phyloP scores from a whole-genome alignment of 2,888 invertebrate genomes.

The Meganola albula region DNA sequence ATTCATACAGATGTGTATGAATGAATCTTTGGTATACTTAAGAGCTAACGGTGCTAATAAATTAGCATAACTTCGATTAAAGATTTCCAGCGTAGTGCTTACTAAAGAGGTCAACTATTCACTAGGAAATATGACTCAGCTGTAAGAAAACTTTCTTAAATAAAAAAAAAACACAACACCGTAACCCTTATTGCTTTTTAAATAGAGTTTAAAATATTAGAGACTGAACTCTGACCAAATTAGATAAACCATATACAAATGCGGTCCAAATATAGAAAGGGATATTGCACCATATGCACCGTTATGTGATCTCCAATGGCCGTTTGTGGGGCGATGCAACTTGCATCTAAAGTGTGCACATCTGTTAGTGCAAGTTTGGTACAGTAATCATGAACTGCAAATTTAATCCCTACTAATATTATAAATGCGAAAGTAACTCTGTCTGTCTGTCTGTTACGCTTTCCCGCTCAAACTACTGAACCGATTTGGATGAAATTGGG shows the following conservation, averaged over 20 bases:
- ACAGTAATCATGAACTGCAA: too few relatives aligned
- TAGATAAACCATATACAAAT: slow-evolving; percentile 18
- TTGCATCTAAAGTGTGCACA: slow-evolving; percentile 10
- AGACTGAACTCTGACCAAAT: slow-evolving; percentile 16
- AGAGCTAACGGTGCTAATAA: too few relatives aligned
- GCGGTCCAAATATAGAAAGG: slow-evolving; percentile 30
- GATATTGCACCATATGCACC: slow-evolving; percentile 31
- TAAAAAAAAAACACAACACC: too few relatives aligned
- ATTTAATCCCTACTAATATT: too few relatives aligned
- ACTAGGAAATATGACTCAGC: slow-evolving; percentile 20
- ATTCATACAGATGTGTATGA: too few relatives aligned
- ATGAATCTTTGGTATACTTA: too few relatives aligned
- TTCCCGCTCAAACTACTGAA: too few relatives aligned
- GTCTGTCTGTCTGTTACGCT: too few relatives aligned
- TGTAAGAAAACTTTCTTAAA: slow-evolving; percentile 8
- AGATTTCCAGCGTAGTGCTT: too few relatives aligned
- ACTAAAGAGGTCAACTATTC: slow-evolving; percentile 14
- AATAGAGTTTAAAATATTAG: slow-evolving; percentile 11
- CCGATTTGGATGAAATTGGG: too few relatives aligned
- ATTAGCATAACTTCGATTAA: too few relatives aligned
- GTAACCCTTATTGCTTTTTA: slow-evolving; percentile 9
- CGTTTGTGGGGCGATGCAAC: slow-evolving; percentile 12
- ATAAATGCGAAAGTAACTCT: too few relatives aligned
- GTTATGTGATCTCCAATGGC: slow-evolving; percentile 23
- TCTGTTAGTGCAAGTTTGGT: slow-evolving; percentile 10